Base-by-base conservation (phyloP, 1,140 invertebrate genomes). In the Ditylenchus dipsaci region DNA sequence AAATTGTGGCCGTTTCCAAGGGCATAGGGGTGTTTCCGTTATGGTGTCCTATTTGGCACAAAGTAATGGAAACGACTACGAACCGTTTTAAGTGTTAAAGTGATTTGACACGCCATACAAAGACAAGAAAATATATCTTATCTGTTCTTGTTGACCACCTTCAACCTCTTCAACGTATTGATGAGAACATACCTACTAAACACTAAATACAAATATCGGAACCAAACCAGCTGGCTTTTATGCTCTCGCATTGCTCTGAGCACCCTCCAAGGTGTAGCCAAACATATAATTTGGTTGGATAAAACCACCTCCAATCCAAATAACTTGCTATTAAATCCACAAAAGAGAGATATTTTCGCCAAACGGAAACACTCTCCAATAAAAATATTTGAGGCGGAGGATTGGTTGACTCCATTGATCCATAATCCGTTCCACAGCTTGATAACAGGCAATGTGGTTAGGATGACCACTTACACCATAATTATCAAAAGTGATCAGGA, bases 141-240 rank as follows among this genome's bases (percentile, higher is more conserved):
- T 38, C 33, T 38, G 11, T 38, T 38, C 33, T 11, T 38, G 11
- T 38, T 38, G 3, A 38, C 33, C 33, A 38, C 3, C 33, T 38
- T 3, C 33, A 38, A 38, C 33, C 33, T 38, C 49, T 17, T 53
- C 59, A 61, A 61, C 7, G 67, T 45, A 58, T 68, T 68, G 27
- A 68, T 47, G n/a, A 38, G 26, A 29, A 91, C 90, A 80, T 94
- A 95, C 29, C 92, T 87, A 38, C 92, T 94, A 85, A 93, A 92
- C 59, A 89, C 83, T 75, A 95, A 88, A 82, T 94, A 95, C 9
- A 95, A 85, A 78, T 88, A 88, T 71, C 93, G 87, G 83, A 91
- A 96, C 93, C 93, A 97, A 17, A 91, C 87, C 83, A 92, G 88
- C 83, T 97, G 93, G 17, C 91, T 91, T 76, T 87, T 84, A 83